Base-by-base conservation (phyloP, 2,888 invertebrate species). In the Coelopa pilipes region DNA sequence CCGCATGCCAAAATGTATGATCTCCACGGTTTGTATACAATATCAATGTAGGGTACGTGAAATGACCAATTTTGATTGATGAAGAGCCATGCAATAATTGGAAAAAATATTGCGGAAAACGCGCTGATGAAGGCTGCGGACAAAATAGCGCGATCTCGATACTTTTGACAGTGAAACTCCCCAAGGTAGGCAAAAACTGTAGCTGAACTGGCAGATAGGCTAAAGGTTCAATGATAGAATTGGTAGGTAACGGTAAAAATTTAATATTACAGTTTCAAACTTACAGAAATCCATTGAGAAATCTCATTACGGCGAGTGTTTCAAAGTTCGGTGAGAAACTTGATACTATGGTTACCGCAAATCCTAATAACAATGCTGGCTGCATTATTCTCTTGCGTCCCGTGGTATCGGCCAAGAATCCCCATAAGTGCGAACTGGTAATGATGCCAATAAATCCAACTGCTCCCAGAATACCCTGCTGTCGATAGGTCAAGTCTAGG, bases 401-500 rank as follows among this genome's bases (percentile, higher is more conserved):
- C 73, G 82, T 86, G 5, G 89, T 89, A 78, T 90, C 90, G 0
- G 90, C 90, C 62, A 90, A 79, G 79, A 89, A 89, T 24, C 90
- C 90, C 90, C 90, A 90, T 50, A 90, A 80, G 81, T 90, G 89
- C 1, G 90, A 90, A 71, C 89, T 89, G 3, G 88, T 78, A 45
- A 90, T 88, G 75, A 90, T 89, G 79, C 88, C 88, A 21, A 86
- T 78, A 78, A 88, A 87, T 12, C 86, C 84, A 5, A 85, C 80
- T 17, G 87, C 87, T 24, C 84, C 85, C 34, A 88, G 80, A 71
- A 87, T 78, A 12, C 88, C 88, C 71, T 88, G 88, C 72, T 87
- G 83, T 49, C 80, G 78, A 49, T 87, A 86, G 3, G 83, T 82
- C 79, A 88, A 79, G 50, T 83, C 76, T 66, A 88, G 82, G 77